Evolutionary conservation across 2,113 vertebrate species (phyloP).

Genomic region (Pyrgilauda ruficollis): DNA sequence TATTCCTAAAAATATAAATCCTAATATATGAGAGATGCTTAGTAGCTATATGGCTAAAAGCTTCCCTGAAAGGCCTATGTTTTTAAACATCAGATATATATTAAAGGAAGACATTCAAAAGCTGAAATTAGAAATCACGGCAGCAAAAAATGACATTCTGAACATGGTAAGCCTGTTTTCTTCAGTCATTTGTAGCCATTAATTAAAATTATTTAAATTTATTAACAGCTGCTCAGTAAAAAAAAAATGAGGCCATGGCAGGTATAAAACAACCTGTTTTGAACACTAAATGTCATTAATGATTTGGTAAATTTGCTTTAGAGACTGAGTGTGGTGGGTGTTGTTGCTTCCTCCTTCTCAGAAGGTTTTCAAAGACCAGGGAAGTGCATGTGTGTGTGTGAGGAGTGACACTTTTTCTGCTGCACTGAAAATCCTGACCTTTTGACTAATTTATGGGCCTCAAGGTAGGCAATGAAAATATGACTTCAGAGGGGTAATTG

Average conservation of each 20-base stretch:
- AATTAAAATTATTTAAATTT: background rate
- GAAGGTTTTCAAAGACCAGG: background rate
- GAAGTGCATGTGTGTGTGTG: background rate
- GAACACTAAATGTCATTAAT: background rate
- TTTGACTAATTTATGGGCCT: background rate
- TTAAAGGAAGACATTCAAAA: background rate
- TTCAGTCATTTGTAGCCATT: background rate
- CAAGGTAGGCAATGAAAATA: background rate
- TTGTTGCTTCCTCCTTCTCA: background rate
- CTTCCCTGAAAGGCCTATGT: background rate
- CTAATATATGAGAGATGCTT: background rate
- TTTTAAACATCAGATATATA: background rate
- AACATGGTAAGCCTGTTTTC: background rate
- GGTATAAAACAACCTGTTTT: background rate
- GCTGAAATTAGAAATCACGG: background rate
- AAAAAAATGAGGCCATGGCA: background rate
- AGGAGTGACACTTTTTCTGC: background rate
- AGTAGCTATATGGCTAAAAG: background rate
- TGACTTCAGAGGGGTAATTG: background rate
- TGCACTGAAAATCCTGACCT: background rate
- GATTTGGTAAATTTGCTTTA: background rate
- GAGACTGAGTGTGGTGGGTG: background rate
- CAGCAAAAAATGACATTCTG: background rate
- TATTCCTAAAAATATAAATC: background rate
- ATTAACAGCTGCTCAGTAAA: background rate